Evolutionary conservation across 23 tunicate species (phyloP).

Genomic region (Corella eumyota): DNA sequence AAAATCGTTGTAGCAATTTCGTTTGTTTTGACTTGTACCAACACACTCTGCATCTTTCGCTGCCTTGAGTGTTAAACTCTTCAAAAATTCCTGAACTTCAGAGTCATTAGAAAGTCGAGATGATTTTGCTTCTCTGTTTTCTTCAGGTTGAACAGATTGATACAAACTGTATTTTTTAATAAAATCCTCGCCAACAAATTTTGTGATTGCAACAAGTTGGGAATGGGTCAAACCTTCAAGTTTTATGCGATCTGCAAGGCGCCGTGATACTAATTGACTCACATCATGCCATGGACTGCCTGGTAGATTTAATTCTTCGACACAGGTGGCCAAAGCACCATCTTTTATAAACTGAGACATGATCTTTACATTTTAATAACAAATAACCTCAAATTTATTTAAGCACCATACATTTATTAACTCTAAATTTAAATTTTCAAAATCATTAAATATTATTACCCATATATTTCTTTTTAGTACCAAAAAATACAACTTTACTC

Average conservation of each 20-base stretch:
- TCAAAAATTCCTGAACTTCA: constrained; percentile 32
- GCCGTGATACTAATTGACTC: constrained; percentile 10
- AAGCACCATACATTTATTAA: too few species aligned
- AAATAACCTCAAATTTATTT: too few species aligned
- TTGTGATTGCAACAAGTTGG: constrained; percentile 21
- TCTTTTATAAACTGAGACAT: too few species aligned
- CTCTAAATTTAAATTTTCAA: too few species aligned
- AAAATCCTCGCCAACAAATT: constrained; percentile 44
- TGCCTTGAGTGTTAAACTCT: constrained; percentile 47
- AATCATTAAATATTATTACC: too few species aligned
- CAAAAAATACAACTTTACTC: too few species aligned
- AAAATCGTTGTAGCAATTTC: constrained; percentile 1
- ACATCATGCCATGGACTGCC: constrained; percentile 83
- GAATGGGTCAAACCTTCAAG: constrained; percentile 45
- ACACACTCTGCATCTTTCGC: constrained; percentile 51
- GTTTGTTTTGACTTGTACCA: neutral
- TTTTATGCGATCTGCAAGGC: constrained; percentile 37
- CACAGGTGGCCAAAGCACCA: constrained; percentile 16
- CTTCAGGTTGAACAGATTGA: neutral
- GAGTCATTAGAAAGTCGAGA: constrained; percentile 14
- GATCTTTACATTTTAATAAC: too few species aligned
- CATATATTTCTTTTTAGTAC: too few species aligned
- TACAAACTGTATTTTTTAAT: constrained; percentile 21
- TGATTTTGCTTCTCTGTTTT: neutral
- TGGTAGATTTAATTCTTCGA: constrained; percentile 37